phyloP scores from a whole-genome alignment of 2,113 vertebrate species.

The Nicator chloris region DNA sequence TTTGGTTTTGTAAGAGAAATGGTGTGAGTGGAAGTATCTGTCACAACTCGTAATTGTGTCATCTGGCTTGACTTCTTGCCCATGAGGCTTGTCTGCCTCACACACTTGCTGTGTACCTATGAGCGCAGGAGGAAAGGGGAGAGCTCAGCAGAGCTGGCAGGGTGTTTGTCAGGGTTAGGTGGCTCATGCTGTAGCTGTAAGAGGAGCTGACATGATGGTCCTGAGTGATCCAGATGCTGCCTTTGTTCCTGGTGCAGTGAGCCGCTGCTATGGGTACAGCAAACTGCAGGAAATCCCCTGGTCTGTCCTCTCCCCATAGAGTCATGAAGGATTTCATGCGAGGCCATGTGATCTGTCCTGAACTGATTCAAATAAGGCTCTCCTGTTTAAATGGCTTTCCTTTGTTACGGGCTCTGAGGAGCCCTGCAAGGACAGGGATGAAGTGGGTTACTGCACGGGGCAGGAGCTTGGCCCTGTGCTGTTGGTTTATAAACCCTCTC shows the following conservation, averaged over 20 bases:
- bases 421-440: background rate
- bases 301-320: fast-evolving
- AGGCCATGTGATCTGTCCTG: background rate
- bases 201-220: background rate
- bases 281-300: background rate
- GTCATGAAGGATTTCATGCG: fast-evolving
- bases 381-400: background rate
- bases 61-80: background rate
- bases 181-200: background rate
- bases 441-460: background rate
- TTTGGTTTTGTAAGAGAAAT: background rate
- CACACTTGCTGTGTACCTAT: fast-evolving
- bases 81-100: background rate
- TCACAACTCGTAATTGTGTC: background rate
- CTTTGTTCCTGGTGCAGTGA: background rate
- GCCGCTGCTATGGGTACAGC: background rate
- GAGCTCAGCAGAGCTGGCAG: background rate
- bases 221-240: background rate
- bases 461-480: background rate
- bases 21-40: background rate
- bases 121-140: background rate
- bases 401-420: background rate
- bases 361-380: background rate
- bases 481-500: background rate
- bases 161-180: background rate